Conservation (phyloP, 2,888 invertebrate species). For the Tetranychus piercei region DNA sequence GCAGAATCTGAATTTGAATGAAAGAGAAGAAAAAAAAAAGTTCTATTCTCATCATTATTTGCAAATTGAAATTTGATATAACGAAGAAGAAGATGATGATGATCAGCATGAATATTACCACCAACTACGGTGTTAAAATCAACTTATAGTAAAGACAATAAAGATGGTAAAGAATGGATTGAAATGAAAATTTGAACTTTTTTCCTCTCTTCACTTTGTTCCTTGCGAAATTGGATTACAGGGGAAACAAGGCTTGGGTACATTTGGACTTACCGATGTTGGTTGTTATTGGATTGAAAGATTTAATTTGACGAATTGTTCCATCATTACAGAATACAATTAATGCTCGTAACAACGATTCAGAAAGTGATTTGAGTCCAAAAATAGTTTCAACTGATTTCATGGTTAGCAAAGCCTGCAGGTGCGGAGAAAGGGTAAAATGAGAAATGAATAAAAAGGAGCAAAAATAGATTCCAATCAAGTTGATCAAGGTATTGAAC, state of each 20-base stretch:
- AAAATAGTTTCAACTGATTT: constrained; percentile 24
- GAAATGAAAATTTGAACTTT: neutral
- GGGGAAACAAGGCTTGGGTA: neutral
- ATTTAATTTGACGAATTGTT: constrained; percentile 15
- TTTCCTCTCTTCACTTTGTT: too few relatives aligned
- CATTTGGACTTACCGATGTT: constrained; percentile 15
- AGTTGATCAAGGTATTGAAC: neutral
- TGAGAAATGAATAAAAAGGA: neutral
- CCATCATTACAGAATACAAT: constrained; percentile 19
- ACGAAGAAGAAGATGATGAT: neutral
- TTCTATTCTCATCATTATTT: neutral
- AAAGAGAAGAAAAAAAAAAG: neutral
- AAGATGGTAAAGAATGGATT: neutral
- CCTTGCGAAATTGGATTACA: too few relatives aligned
- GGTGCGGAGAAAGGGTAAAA: neutral
- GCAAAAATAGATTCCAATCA: neutral
- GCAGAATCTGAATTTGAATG: neutral
- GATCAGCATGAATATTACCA: neutral
- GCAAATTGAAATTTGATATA: neutral
- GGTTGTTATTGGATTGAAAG: constrained; percentile 14
- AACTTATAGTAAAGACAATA: neutral
- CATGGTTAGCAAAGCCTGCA: constrained; percentile 23
- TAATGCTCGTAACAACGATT: constrained; percentile 23
- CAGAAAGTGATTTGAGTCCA: constrained; percentile 22
- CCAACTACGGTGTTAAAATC: neutral